Evolutionary conservation across 2,888 invertebrate species (phyloP), one percentile per base, ranked within the genome.

Genomic region (Dasysyrphus tricinctus): DNA sequence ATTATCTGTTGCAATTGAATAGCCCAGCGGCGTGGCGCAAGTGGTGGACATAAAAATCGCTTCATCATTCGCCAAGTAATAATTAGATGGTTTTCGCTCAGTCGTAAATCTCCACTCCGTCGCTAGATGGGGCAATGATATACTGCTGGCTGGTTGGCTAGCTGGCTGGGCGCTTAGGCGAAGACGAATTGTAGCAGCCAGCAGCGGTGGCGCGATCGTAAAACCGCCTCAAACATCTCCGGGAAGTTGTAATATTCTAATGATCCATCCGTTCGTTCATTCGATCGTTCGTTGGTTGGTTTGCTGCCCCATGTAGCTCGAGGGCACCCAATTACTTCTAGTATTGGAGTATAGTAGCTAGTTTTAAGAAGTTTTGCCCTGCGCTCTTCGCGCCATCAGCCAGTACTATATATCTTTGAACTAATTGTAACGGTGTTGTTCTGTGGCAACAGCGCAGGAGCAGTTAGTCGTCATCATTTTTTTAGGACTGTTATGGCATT

Each of bases 11-110:
- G 84, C 67, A 84, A 72, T 80, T 84, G 76, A 84, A 84, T 80
- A 80, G 84, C 65, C 80, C 76, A 67, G 39, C 59, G 76, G 75
- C 75, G 47, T 51, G 56, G 75, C 57, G 59, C 76, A 81, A 56
- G 67, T 67, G 76, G 76, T 84, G 84, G 84, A 84, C 84, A 85
- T 81, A 85, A 85, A 84, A 85, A 85, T 85, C 85, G 85, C 85
- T 85, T 81, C 76, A 85, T 85, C 81, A 85, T 85, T 84, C 73
- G 84, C 76, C 44, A 85, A 85, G 76, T 70, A 85, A 85, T 81
- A 85, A 81, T 81, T 85, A 85, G 85, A 85, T 85, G 74, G 67
- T 77, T 85, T 85, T 85, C 85, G 72, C 81, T 77, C 49, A 74
- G 81, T 81, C 77, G 84, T 85, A 81, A 85, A 81, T 85, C 80